A percentile compares a stretch with the other conserved stretches of the same genome.
These are phyloP conservation scores for Thaumatotibia leucotreta DNA, from an alignment of 1,140 invertebrate species.

Conservation along the genomic window DNA sequence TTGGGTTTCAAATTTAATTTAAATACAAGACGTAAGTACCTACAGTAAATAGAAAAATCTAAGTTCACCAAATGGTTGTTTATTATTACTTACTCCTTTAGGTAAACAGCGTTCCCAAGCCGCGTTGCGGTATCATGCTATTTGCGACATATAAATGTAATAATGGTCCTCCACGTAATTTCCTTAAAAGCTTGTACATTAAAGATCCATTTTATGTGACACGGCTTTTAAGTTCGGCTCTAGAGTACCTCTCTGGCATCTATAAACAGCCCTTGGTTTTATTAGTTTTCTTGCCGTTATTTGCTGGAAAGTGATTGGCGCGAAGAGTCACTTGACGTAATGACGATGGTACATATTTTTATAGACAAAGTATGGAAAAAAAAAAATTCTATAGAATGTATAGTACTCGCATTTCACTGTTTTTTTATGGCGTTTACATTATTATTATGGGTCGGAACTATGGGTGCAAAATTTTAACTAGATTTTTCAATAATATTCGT, in stretches of 20 bases:
- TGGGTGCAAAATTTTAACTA: no score
- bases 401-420: no score
- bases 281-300: background rate
- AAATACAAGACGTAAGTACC: no score
- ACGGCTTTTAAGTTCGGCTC: slow-evolving; percentile 3
- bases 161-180: background rate
- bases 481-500: no score
- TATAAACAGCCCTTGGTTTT: slow-evolving; percentile 3
- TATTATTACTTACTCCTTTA: background rate
- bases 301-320: background rate
- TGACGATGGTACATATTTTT: no score
- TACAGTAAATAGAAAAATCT: no score
- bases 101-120: background rate
- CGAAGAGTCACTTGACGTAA: background rate
- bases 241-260: background rate
- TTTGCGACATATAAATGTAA: background rate
- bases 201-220: slow-evolving; percentile 7
- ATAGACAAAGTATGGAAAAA: no score
- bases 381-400: no score
- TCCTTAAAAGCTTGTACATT: slow-evolving; percentile 13
- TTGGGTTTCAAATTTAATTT: no score
- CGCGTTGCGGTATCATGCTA: background rate
- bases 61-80: no score
- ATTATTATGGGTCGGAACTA: no score
- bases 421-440: no score